Conservation (phyloP, 2,797 vertebrate genomes). For the Gadopsis marmoratus region DNA sequence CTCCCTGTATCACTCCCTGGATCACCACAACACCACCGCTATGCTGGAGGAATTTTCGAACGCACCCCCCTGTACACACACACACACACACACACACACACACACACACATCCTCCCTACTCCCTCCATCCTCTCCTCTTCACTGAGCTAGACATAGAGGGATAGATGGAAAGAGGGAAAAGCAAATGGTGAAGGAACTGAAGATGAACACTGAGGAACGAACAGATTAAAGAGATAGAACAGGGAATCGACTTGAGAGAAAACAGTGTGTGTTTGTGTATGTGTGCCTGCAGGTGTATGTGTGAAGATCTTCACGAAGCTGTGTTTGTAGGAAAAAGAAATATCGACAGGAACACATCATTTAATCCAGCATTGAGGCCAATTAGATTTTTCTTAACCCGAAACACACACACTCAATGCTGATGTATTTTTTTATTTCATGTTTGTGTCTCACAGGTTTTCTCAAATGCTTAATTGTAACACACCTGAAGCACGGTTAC, state of each 20-base stretch:
- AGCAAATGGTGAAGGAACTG: slow-evolving; percentile 68
- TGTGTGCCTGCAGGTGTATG: slow-evolving; percentile 24
- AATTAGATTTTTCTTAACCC: slow-evolving; percentile 13
- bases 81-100: slow-evolving; percentile 49
- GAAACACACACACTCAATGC: neutral
- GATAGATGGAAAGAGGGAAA: slow-evolving; percentile 62
- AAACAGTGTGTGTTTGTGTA: slow-evolving; percentile 39
- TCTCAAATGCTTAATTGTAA: neutral
- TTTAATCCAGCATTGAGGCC: slow-evolving; percentile 17
- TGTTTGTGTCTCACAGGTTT: neutral
- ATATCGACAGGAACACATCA: slow-evolving; percentile 22
- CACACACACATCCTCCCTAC: slow-evolving; percentile 46
- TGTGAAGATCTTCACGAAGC: slow-evolving; percentile 30
- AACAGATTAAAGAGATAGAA: slow-evolving; percentile 71
- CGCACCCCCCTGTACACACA: slow-evolving; percentile 74
- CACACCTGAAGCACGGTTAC: neutral
- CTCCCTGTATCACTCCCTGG: slow-evolving; percentile 88
- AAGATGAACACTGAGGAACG: slow-evolving; percentile 64
- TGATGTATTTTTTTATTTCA: neutral
- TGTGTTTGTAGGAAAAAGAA: slow-evolving; percentile 23
- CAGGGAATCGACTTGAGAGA: slow-evolving; percentile 48
- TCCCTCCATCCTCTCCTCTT: slow-evolving; percentile 83
- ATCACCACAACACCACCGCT: slow-evolving; percentile 84
- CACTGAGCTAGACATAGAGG: slow-evolving; percentile 67
- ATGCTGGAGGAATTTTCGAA: slow-evolving; percentile 87